phyloP scores from a whole-genome alignment of 2,113 vertebrate genomes.

The Scytalopus superciliaris region DNA sequence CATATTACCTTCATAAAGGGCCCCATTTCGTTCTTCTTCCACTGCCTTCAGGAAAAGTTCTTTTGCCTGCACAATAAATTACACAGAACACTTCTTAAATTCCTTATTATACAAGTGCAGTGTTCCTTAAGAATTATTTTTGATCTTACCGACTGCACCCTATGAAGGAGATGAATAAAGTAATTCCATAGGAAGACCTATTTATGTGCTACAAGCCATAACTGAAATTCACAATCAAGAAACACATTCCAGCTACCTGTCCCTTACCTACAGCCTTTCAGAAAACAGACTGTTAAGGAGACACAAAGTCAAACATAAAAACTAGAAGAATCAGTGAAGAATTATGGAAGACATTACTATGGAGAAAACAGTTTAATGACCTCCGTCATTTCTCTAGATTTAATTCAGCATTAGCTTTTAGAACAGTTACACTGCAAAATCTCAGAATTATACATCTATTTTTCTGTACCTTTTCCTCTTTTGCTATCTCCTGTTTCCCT shows the following conservation, averaged over 20 bases:
- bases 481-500: conserved; percentile 85
- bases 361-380: background rate
- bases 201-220: background rate
- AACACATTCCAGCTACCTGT: background rate
- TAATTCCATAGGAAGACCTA: background rate
- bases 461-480: conserved; percentile 86
- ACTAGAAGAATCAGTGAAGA: background rate
- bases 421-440: background rate
- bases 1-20: conserved; percentile 91
- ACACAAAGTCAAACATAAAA: background rate
- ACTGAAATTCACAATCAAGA: background rate
- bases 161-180: background rate
- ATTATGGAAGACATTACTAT: background rate
- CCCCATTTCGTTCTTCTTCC: conserved; percentile 94
- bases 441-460: background rate
- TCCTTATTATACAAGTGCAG: background rate
- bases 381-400: background rate
- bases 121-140: background rate
- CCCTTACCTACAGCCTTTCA: background rate
- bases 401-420: background rate
- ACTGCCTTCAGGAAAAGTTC: conserved; percentile 96
- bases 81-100: conserved; percentile 29
- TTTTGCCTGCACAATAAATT: conserved; percentile 82
- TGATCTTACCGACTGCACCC: background rate
- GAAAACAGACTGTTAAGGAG: background rate